These are phyloP conservation scores for Zosterops pallidus DNA, from an alignment of 2,113 vertebrate species.

Conservation along the genomic window DNA sequence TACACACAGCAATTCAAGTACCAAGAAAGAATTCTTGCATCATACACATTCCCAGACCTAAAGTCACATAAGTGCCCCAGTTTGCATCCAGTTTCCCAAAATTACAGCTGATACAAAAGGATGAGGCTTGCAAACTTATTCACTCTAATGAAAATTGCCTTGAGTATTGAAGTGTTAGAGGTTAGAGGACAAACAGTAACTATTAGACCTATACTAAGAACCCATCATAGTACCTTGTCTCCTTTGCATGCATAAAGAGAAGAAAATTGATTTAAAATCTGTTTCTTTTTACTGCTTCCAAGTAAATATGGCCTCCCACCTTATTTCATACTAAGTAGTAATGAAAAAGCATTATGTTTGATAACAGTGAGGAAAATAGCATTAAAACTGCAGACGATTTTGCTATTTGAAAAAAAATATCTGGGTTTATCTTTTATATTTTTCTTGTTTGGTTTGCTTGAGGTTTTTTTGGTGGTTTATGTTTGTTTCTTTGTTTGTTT, in stretches of 20 bases:
- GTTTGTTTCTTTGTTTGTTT: neutral
- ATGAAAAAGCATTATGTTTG: neutral
- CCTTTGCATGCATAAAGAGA: neutral
- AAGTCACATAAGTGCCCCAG: neutral
- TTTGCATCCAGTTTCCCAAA: neutral
- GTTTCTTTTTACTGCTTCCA: neutral
- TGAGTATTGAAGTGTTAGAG: neutral
- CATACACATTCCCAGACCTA: neutral
- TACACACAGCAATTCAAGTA: neutral
- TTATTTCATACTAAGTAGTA: neutral
- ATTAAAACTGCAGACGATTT: neutral
- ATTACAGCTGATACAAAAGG: neutral
- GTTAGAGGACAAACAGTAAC: neutral
- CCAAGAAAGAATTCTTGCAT: neutral
- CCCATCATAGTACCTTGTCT: neutral
- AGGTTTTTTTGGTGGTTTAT: no score
- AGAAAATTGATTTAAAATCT: neutral
- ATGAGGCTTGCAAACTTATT: neutral
- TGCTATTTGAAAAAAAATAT: neutral
- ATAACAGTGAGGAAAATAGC: neutral
- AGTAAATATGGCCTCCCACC: neutral
- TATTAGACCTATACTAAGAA: neutral
- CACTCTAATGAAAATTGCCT: neutral
- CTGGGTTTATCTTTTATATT: neutral
- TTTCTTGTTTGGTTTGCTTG: neutral